Evolutionary conservation across 2,888 invertebrate genomes (phyloP).

Genomic region (Dasypogon diadema): DNA sequence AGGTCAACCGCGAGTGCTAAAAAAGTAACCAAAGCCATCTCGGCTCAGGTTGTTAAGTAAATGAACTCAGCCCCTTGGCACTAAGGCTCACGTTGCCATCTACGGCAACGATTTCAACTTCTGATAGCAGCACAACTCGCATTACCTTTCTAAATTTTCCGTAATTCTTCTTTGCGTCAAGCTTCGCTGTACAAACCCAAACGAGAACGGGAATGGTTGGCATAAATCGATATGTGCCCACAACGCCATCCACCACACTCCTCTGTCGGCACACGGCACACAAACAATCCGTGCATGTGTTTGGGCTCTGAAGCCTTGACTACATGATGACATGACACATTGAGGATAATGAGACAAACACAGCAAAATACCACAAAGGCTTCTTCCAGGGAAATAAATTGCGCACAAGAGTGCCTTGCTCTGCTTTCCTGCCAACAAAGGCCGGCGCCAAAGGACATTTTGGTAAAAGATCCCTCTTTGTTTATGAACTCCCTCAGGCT

Average conservation of each 20-base stretch:
- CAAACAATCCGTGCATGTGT: background rate
- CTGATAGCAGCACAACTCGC: background rate
- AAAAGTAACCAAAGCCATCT: background rate
- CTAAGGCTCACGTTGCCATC: background rate
- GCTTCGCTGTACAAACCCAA: background rate
- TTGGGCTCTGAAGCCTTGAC: background rate
- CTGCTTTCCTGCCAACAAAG: background rate
- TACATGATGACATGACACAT: background rate
- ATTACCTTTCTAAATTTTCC: background rate
- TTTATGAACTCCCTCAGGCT: constrained; percentile 6
- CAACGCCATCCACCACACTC: background rate
- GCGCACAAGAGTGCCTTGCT: background rate
- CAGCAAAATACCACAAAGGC: background rate
- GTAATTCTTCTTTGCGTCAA: background rate
- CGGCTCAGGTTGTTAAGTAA: background rate
- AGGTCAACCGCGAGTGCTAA: background rate
- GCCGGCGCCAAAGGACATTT: constrained; percentile 35
- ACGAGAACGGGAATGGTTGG: background rate
- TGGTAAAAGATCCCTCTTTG: constrained; percentile 16
- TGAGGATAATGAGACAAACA: background rate
- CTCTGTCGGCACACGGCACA: no score
- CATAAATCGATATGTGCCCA: background rate
- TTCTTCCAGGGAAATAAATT: background rate
- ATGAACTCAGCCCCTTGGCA: background rate
- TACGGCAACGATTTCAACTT: background rate